Percentiles rank a stretch among this genome's conserved stretches.
Evolutionary conservation across 2,113 vertebrate species (phyloP).

Genomic region (Terrapene triunguis): DNA sequence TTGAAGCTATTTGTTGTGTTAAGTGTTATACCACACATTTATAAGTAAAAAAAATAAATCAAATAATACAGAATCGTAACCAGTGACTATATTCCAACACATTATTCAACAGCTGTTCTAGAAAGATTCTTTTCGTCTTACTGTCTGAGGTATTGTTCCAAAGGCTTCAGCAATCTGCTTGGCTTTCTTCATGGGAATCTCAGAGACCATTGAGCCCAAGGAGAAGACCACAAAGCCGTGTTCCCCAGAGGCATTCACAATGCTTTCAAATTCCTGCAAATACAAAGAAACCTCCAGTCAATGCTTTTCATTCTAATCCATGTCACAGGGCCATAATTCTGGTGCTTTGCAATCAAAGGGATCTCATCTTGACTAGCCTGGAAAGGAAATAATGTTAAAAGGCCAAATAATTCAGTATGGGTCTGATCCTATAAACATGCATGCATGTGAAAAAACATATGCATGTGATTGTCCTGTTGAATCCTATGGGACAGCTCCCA

Average conservation of each 20-base stretch:
- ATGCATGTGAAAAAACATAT: not conserved
- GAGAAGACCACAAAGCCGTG: slow-evolving; percentile 94
- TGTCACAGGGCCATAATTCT: fast-evolving
- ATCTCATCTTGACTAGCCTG: not conserved
- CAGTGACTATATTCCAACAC: not conserved
- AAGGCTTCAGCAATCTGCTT: slow-evolving; percentile 88
- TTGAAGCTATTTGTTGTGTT: not conserved
- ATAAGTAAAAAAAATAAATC: not conserved
- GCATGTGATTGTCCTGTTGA: not conserved
- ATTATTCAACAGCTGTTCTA: not conserved
- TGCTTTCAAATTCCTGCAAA: slow-evolving; percentile 88
- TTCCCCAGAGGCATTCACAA: slow-evolving; percentile 90
- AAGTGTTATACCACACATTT: not conserved
- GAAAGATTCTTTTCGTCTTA: slow-evolving; percentile 51
- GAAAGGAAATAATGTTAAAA: not conserved
- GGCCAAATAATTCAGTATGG: not conserved
- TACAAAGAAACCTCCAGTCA: not conserved
- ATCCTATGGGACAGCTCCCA: not conserved
- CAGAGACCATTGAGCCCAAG: slow-evolving; percentile 88
- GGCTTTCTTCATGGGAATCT: slow-evolving; percentile 86
- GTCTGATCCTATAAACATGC: not conserved
- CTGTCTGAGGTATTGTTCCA: slow-evolving; percentile 90
- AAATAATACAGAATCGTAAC: not conserved
- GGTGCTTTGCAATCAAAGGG: fast-evolving
- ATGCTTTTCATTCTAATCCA: not conserved